Percentiles rank a stretch among this genome's conserved stretches.
Conservation (phyloP, 2,888 invertebrate species). For the Tipula lateralis region DNA sequence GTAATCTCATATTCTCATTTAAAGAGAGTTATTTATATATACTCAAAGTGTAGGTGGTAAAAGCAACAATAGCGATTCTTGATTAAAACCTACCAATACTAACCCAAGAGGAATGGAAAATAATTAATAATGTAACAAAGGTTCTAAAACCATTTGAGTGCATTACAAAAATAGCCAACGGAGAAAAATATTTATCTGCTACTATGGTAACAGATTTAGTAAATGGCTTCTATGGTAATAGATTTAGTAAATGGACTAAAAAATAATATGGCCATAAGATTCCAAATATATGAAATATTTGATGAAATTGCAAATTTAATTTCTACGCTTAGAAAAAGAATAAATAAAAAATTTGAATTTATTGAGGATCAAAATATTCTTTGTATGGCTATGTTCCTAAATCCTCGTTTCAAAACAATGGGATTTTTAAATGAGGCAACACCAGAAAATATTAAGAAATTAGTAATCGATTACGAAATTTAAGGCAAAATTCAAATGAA, state of each 20-base stretch:
- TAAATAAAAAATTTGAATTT: background rate
- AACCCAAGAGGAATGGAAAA: constrained; percentile 36
- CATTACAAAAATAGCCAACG: constrained; percentile 36
- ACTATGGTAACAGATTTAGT: constrained; percentile 36
- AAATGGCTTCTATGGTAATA: too few species aligned
- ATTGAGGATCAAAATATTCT: background rate
- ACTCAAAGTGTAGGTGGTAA: too few species aligned
- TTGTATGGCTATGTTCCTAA: background rate
- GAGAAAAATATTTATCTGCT: constrained; percentile 36
- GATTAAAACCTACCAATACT: constrained; percentile 3
- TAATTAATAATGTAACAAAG: constrained; percentile 34
- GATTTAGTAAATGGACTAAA: constrained; percentile 36
- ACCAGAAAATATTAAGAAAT: background rate
- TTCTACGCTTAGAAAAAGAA: background rate
- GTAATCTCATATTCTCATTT: too few species aligned
- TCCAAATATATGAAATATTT: background rate
- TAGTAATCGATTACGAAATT: background rate
- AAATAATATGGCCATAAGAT: background rate
- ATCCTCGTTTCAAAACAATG: background rate
- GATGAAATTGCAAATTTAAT: background rate
- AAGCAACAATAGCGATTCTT: background rate
- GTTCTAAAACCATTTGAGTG: constrained; percentile 37
- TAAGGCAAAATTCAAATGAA: constrained; percentile 35
- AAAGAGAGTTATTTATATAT: too few species aligned
- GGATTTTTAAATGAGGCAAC: background rate